Evolutionary conservation across 2,797 vertebrate genomes (phyloP), one percentile per base, ranked within the genome.

Genomic region (Leptoclinus maculatus): DNA sequence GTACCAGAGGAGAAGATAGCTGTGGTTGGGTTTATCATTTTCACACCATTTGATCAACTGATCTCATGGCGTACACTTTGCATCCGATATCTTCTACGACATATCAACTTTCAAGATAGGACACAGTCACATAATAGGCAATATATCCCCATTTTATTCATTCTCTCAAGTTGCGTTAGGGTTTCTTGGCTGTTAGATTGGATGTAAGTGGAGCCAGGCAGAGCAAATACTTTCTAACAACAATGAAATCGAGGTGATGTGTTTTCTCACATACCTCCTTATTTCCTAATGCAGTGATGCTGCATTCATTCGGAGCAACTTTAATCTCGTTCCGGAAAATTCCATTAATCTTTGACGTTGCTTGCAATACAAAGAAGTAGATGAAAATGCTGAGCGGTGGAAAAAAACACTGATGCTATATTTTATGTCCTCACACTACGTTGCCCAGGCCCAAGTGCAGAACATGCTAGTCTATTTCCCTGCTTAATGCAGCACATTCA

Each of bases 281-380:
- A 88, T 88, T 92, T 87, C 79, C 84, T 89, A 89, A 92, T 90
- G 83, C 88, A 76, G 73, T 69, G 86, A 86, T 78, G 86, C 77
- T 64, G 59, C 84, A 89, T 91, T 92, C 83, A 82, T 89, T 87
- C 71, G 2, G 65, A 74, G 83, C 73, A 92, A 89, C 90, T 91
- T 89, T 88, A 92, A 93, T 94, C 91, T 92, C 85, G 86, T 92
- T 87, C 83, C 66, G 75, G 88, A 82, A 92, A 92, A 92, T 92
- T 90, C 88, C 91, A 93, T 94, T 93, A 90, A 93, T 94, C 93
- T 90, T 83, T 53, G 81, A 71, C 53, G 77, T 87, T 85, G 80
- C 88, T 83, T n/a, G 73, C 86, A 85, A 88, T 83, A 89, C 87
- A 90, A 89, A 92, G 84, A 83, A 76, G 71, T 82, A 71, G 74